phyloP scores from a whole-genome alignment of 2,113 vertebrate species.

The Protobothrops flavoviridis region DNA sequence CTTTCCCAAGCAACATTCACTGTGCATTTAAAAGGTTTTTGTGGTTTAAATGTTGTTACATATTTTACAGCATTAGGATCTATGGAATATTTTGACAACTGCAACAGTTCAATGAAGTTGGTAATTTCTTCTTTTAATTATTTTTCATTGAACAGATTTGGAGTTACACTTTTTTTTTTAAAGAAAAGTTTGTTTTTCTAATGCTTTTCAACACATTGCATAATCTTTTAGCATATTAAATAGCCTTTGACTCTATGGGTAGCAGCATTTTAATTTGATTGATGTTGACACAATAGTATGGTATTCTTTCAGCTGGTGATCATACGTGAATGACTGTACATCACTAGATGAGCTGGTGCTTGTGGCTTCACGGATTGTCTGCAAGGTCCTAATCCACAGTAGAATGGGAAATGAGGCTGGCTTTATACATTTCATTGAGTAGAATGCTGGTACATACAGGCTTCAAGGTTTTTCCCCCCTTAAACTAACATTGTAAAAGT shows the following conservation, averaged over 20 bases:
- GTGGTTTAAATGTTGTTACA: constrained; percentile 96
- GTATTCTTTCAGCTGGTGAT: constrained; percentile 62
- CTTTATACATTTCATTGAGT: constrained; percentile 63
- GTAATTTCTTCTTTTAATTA: constrained; percentile 94
- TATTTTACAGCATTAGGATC: constrained; percentile 98
- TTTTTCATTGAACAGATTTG: constrained; percentile 86
- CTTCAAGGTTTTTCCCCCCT: constrained; percentile 32
- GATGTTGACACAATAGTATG: constrained; percentile 57
- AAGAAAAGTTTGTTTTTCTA: constrained; percentile 69
- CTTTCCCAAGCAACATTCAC: constrained; percentile 74
- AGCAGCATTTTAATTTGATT: constrained; percentile 49
- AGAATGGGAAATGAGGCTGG: constrained; percentile 65
- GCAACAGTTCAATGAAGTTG: constrained; percentile 95
- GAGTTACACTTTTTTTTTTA: constrained; percentile 72
- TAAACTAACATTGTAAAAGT: constrained; percentile 20
- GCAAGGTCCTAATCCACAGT: constrained; percentile 59
- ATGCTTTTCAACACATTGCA: constrained; percentile 35
- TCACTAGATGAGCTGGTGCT: constrained; percentile 66
- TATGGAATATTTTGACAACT: constrained; percentile 95
- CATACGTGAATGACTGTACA: constrained; percentile 54
- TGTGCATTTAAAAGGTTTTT: constrained; percentile 83
- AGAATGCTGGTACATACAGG: constrained; percentile 45
- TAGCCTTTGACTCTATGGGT: constrained; percentile 46
- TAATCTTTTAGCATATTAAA: constrained; percentile 44
- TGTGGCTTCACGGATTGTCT: constrained; percentile 64